Evolutionary conservation across 2,113 vertebrate genomes (phyloP), one percentile per base, ranked within the genome.

Genomic region (Hepsetus odoe): DNA sequence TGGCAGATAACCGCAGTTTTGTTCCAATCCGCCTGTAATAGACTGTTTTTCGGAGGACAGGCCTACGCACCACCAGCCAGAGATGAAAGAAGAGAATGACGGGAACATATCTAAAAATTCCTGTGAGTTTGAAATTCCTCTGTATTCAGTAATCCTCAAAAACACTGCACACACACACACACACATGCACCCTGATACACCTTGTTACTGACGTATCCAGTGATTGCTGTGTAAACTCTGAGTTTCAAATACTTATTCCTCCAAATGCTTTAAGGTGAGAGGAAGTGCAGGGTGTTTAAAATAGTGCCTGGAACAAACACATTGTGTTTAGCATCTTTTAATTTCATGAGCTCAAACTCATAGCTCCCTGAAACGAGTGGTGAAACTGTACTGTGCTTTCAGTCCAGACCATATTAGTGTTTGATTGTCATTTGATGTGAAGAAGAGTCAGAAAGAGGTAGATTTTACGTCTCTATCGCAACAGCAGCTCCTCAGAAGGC

Each of bases 141-240:
- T 66, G 49, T 66, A 66, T 38, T 40, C 61, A 76, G 22, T 32
- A 55, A 67, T 56, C 49, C 49, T 76, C 64, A 76, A 44, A 67
- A 68, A 76, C 74, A 68, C 66, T 42, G 26, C 55, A 58, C 75
- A 77, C 64, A 70, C 56, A 49, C 66, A 46, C 42, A 46, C 42
- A 49, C 26, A 20, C 44, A 20, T 20, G 24, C 44, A 30, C n/a
- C 28, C 42, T 44, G 35, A 51, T 22, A 28, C 44, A 70, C 67
- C 22, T 44, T 38, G 33, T 65, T 53, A 55, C 61, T 22, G 32
- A 38, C 44, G 38, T 20, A 55, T 62, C 24, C 5, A 40, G 22
- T 46, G 22, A 20, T 7, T 62, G 14, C 32, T n/a, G 13, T 68
- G 40, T 18, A 44, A 61, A 65, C 4, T n/a, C 40, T 5, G n/a